Evolutionary conservation across 2,797 vertebrate species (phyloP), one percentile per base, ranked within the genome.

Genomic region (Myripristis jacobus): DNA sequence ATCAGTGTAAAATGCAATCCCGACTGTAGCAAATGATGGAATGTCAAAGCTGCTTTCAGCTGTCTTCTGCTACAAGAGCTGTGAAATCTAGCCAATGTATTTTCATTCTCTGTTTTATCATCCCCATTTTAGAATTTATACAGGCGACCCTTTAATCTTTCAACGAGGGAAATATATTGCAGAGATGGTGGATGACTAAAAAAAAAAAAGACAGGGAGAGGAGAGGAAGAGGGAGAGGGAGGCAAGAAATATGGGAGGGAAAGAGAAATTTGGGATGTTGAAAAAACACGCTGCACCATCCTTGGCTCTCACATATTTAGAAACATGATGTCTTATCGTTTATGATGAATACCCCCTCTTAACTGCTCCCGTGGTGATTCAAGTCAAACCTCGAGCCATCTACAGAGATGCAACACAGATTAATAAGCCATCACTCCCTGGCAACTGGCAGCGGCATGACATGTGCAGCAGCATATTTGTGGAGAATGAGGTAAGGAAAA

Each of bases 1-100:
- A 87, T 80, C 70, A 68, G 47, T 65, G 80, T 76, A 68, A 81
- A 84, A 77, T 65, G 43, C 59, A 82, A 80, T 71, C 70, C 66
- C 1, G 13, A 48, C 46, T 19, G n/a, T 50, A 31, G 73, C 52
- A 56, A 82, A 79, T 65, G 82, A 83, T 65, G 75, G 55, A 54
- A 46, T 38, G 72, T 81, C 76, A 75, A 57, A 52, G 29, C 73
- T 31, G 52, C 73, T 82, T 70, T 52, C n/a, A 83, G 81, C 77
- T 47, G 64, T 71, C 65, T 8, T 73, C 74, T 77, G 60, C 73
- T 70, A 66, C 77, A 84, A 61, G 53, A 79, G 82, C 78, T 70
- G 72, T 84, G 81, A 89, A 85, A 87, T 84, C 50, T 62, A 70
- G 66, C 46, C 50, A 60, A 61, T 80, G 54, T 66, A 52, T 64